phyloP scores from a whole-genome alignment of 2,113 vertebrate genomes.

The Jaculus jaculus region DNA sequence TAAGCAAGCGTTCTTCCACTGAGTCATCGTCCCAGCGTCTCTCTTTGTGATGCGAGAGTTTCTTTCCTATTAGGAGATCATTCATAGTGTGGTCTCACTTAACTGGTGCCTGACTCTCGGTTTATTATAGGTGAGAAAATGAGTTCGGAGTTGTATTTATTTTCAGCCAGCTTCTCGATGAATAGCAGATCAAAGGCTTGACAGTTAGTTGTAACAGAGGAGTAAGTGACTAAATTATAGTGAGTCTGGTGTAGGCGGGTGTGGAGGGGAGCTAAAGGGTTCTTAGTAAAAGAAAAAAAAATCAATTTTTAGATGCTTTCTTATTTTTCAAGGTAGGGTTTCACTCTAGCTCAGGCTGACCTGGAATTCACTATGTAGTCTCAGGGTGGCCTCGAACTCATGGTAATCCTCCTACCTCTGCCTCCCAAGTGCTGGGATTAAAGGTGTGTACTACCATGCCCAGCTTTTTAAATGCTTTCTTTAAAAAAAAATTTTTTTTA shows the following conservation, averaged over 20 bases:
- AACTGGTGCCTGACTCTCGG: background rate
- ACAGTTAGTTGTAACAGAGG: background rate
- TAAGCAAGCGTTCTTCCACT: background rate
- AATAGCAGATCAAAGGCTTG: background rate
- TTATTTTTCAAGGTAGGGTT: too few species aligned
- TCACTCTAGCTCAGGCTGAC: too few species aligned
- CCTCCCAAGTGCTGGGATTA: too few species aligned
- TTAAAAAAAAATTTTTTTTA: too few species aligned
- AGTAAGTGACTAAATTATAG: background rate
- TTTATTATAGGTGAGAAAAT: constrained; percentile 31
- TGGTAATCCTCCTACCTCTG: too few species aligned
- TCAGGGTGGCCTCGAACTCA: too few species aligned
- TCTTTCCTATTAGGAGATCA: constrained; percentile 12
- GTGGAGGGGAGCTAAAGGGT: too few species aligned
- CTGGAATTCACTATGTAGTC: too few species aligned
- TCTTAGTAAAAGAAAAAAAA: background rate
- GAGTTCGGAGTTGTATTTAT: constrained; percentile 1
- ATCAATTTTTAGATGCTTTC: background rate
- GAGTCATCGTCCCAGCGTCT: background rate
- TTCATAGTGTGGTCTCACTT: background rate
- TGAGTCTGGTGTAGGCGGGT: background rate
- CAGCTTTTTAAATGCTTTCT: too few species aligned
- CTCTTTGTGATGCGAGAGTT: background rate
- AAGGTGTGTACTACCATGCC: too few species aligned
- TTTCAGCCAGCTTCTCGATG: background rate